Evolutionary conservation across 2,888 invertebrate species (phyloP).

Genomic region (Metopia argyrocephala): DNA sequence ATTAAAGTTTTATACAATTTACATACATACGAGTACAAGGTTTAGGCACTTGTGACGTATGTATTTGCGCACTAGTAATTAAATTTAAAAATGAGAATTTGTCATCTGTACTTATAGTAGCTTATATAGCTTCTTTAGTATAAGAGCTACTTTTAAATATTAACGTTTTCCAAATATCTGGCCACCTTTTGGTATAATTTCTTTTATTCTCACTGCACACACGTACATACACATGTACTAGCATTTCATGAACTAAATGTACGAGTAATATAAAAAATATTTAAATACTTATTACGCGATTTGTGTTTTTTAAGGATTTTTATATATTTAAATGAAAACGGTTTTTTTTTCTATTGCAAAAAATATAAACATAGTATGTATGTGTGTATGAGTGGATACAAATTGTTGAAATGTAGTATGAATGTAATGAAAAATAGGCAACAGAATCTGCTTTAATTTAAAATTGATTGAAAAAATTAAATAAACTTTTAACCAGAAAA

Average conservation of each 20-base stretch:
- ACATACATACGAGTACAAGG: too few species aligned
- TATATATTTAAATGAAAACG: neutral
- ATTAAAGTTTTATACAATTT: too few species aligned
- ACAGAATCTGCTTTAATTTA: conserved; percentile 41
- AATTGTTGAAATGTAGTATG: neutral
- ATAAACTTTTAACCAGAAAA: conserved; percentile 2
- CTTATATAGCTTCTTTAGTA: too few species aligned
- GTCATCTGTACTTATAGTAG: too few species aligned
- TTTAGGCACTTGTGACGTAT: too few species aligned
- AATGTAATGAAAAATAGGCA: neutral
- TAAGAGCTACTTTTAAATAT: too few species aligned
- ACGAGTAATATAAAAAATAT: neutral
- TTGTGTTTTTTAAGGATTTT: neutral
- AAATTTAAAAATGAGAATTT: too few species aligned
- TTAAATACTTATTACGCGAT: neutral
- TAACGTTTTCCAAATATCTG: too few species aligned
- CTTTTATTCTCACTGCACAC: too few species aligned
- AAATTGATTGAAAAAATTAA: conserved; percentile 47
- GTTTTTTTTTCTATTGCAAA: neutral
- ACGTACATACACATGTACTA: neutral
- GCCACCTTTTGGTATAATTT: too few species aligned
- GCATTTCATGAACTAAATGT: neutral
- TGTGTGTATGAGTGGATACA: neutral
- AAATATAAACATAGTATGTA: too few species aligned
- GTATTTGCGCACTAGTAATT: too few species aligned